These are phyloP conservation scores for Xiphydria camelus DNA, from an alignment of 2,888 invertebrate species.

Conservation along the genomic window DNA sequence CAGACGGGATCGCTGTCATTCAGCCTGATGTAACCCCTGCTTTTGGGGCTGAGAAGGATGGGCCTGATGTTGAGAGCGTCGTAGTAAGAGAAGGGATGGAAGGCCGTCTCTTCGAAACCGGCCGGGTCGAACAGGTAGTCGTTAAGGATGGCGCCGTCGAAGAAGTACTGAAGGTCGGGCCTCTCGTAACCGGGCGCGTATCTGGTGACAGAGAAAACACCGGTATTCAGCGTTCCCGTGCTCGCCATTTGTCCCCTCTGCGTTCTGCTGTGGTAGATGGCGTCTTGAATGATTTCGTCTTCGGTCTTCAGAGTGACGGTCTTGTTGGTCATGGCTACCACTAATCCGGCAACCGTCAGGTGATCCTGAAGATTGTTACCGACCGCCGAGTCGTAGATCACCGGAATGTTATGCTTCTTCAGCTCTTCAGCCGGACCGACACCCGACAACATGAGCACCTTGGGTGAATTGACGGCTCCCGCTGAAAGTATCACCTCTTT, in stretches of 20 bases:
- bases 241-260: constrained; percentile 60
- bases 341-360: constrained; percentile 53
- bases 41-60: constrained; percentile 66
- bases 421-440: constrained; percentile 58
- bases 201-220: constrained; percentile 67
- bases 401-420: constrained; percentile 48
- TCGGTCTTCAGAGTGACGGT: constrained; percentile 40
- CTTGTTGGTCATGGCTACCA: constrained; percentile 44
- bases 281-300: constrained; percentile 41
- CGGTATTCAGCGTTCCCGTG: constrained; percentile 60
- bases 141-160: constrained; percentile 63
- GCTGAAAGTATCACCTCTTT: constrained; percentile 62
- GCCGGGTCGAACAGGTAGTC: constrained; percentile 66
- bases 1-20: constrained; percentile 72
- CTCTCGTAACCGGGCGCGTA: constrained; percentile 57
- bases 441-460: constrained; percentile 62
- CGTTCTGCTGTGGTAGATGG: constrained; percentile 60
- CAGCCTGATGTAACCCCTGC: constrained; percentile 66
- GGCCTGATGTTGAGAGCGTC: constrained; percentile 67
- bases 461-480: constrained; percentile 60
- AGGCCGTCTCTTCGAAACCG: constrained; percentile 58
- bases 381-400: constrained; percentile 56
- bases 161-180: constrained; percentile 71
- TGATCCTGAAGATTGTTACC: constrained; percentile 63
- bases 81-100: constrained; percentile 66